A percentile compares a stretch with the other conserved stretches of the same genome.
phyloP scores from a whole-genome alignment of 2,113 vertebrate species.

The Opisthocomus hoazin region DNA sequence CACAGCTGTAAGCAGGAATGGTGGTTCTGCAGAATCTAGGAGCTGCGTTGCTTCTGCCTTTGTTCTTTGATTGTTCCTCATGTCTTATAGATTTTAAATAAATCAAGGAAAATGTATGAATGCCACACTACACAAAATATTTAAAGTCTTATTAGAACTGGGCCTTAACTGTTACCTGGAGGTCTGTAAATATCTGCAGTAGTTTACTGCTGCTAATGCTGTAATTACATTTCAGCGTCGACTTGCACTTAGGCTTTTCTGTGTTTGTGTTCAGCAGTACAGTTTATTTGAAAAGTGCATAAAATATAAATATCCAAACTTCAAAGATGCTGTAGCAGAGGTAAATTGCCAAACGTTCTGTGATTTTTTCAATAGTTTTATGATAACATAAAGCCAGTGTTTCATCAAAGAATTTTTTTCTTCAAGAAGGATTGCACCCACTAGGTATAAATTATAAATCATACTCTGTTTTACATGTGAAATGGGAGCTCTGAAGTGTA shows the following conservation, averaged over 20 bases:
- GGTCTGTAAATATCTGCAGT: slow-evolving; percentile 59
- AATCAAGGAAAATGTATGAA: slow-evolving; percentile 38
- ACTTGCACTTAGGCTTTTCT: slow-evolving; percentile 41
- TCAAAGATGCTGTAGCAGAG: slow-evolving; percentile 60
- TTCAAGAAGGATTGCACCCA: slow-evolving; percentile 55
- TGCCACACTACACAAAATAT: slow-evolving; percentile 25
- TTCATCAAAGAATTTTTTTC: slow-evolving; percentile 67
- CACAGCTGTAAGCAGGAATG: background rate
- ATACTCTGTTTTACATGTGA: slow-evolving; percentile 71
- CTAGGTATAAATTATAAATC: slow-evolving; percentile 75
- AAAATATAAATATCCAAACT: slow-evolving; percentile 68
- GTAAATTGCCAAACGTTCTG: slow-evolving; percentile 63
- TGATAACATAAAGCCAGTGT: slow-evolving; percentile 58
- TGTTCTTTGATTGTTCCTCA: background rate
- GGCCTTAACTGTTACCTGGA: slow-evolving; percentile 24
- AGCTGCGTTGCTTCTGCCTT: slow-evolving; percentile 27
- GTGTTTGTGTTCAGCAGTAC: slow-evolving; percentile 42
- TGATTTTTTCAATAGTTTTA: slow-evolving; percentile 68
- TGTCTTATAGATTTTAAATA: slow-evolving; percentile 40
- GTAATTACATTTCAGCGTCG: slow-evolving; percentile 43
- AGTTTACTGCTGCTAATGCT: slow-evolving; percentile 19
- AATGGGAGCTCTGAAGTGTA: slow-evolving; percentile 67
- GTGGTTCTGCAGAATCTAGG: background rate
- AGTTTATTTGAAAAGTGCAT: slow-evolving; percentile 43
- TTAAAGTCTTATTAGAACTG: slow-evolving; percentile 23